Percentiles rank a stretch among this genome's conserved stretches.
These are phyloP conservation scores for Pristionchus entomophagus DNA, from an alignment of 2,888 invertebrate genomes.

Conservation along the genomic window DNA sequence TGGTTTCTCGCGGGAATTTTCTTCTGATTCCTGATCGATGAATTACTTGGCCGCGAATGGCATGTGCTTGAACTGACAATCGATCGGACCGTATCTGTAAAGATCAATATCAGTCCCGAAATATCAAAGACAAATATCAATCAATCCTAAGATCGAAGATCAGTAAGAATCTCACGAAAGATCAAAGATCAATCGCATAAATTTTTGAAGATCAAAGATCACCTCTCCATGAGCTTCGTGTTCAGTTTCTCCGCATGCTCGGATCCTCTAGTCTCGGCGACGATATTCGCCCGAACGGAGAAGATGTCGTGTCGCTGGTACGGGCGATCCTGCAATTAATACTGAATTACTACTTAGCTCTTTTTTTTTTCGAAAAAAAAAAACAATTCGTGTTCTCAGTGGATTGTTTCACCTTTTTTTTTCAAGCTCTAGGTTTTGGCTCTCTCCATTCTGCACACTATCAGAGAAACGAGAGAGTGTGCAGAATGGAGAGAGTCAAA, in stretches of 20 bases:
- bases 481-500: neutral
- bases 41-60: neutral
- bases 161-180: too few relatives aligned
- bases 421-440: too few relatives aligned
- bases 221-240: conserved; percentile 49
- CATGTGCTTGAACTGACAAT: conserved; percentile 34
- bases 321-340: conserved; percentile 93
- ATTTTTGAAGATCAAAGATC: neutral
- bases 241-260: conserved; percentile 84
- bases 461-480: too few relatives aligned
- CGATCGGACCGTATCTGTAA: conserved; percentile 36
- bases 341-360: too few relatives aligned
- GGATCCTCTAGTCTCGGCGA: conserved; percentile 88
- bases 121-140: neutral
- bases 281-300: conserved; percentile 82
- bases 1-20: neutral
- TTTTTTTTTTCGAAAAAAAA: too few relatives aligned
- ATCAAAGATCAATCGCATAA: neutral
- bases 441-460: too few relatives aligned
- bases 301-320: conserved; percentile 92
- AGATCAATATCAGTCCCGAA: neutral
- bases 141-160: too few relatives aligned
- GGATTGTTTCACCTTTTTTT: too few relatives aligned
- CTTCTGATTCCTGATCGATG: neutral
- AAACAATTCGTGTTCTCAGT: too few relatives aligned